Conservation (phyloP, 2,888 invertebrate species). For the Drosophila nr. fundita region DNA sequence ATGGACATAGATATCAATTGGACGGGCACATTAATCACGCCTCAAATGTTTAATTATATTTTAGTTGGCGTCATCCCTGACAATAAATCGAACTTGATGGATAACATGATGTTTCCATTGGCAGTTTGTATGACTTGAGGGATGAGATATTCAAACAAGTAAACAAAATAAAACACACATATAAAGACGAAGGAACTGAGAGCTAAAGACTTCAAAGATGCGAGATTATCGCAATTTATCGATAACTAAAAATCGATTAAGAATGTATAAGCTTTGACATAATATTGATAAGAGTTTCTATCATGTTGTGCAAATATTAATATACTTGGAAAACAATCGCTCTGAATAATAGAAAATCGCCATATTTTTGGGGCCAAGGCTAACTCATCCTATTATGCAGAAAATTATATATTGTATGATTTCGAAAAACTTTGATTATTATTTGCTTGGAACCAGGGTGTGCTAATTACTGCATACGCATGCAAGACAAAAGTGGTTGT, state of each 20-base stretch:
- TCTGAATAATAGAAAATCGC: neutral
- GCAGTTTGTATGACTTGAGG: neutral
- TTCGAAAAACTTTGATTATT: neutral
- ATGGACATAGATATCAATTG: slow-evolving; percentile 5
- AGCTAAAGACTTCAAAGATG: neutral
- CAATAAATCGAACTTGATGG: neutral
- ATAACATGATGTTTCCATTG: neutral
- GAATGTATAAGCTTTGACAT: neutral
- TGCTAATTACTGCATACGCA: neutral
- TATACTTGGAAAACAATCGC: neutral
- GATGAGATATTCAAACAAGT: neutral
- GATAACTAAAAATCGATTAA: neutral
- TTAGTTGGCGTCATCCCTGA: slow-evolving; percentile 1
- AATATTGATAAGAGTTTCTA: neutral
- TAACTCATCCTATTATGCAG: neutral
- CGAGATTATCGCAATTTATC: neutral
- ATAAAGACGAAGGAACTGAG: neutral
- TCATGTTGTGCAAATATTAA: neutral
- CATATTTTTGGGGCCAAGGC: neutral
- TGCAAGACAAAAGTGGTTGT: neutral
- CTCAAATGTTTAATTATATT: slow-evolving; percentile 1
- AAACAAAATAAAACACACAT: neutral
- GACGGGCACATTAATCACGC: slow-evolving; percentile 10
- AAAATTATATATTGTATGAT: neutral
- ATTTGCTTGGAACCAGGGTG: neutral